Percentiles rank a stretch among this genome's conserved stretches.
These are phyloP conservation scores for Drosophila oshimai DNA, from an alignment of 1,140 invertebrate genomes.

Conservation along the genomic window DNA sequence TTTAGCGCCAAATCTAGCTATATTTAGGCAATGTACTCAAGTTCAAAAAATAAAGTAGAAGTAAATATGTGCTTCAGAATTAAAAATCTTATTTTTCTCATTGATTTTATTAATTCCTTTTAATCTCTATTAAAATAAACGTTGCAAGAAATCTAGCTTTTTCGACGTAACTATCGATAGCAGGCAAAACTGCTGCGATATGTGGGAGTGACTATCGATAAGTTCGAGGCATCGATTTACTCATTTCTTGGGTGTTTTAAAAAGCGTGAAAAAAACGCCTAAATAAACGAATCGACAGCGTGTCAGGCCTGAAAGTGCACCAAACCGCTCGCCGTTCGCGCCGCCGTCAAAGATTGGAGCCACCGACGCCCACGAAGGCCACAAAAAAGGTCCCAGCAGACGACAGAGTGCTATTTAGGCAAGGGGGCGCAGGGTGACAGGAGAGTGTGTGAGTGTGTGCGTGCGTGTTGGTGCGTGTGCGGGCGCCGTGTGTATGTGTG, in stretches of 20 bases:
- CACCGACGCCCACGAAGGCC: neutral
- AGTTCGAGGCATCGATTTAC: slow-evolving; percentile 66
- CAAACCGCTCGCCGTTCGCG: slow-evolving; percentile 10
- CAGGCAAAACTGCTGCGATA: slow-evolving; percentile 7
- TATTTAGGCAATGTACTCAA: neutral
- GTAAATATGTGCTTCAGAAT: too few relatives aligned
- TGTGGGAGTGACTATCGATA: slow-evolving; percentile 54
- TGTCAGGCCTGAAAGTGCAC: slow-evolving; percentile 48
- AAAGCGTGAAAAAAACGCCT: slow-evolving; percentile 74
- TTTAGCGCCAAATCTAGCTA: neutral
- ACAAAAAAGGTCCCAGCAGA: slow-evolving; percentile 5
- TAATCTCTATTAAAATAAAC: too few relatives aligned
- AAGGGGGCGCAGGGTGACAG: slow-evolving; percentile 39
- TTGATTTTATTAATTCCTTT: too few relatives aligned
- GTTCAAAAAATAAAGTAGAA: too few relatives aligned
- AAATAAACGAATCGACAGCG: slow-evolving; percentile 47
- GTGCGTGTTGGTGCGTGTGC: slow-evolving; percentile 30
- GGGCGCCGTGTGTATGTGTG: slow-evolving; percentile 43
- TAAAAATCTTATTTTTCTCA: neutral
- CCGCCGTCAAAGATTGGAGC: slow-evolving; percentile 10
- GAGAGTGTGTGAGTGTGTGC: slow-evolving; percentile 41
- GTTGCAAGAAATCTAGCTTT: neutral
- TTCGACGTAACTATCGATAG: neutral
- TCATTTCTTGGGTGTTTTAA: slow-evolving; percentile 75
- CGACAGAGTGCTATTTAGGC: slow-evolving; percentile 61